Base-by-base conservation (phyloP, 2,797 vertebrate species). In the Sibirionetta formosa region DNA sequence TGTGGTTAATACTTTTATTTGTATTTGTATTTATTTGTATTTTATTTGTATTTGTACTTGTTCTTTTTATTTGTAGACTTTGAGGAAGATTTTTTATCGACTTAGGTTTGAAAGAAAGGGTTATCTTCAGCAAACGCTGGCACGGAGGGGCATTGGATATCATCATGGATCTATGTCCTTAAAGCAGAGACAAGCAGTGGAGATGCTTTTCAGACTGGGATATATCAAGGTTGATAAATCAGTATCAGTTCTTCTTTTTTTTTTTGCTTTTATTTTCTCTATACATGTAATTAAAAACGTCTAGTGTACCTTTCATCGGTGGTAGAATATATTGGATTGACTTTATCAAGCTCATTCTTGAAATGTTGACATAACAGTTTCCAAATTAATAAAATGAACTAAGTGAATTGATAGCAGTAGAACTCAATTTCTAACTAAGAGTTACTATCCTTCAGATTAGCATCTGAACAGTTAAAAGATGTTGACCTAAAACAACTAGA, bases 181-280 rank as follows among this genome's bases (percentile, higher is more conserved):
- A 7, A 97, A 29, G 82, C 65, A 72, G 66, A 97, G 94, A 86
- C 90, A 91, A 90, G 40, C 57, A 65, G 96, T 97, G 36, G 97
- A 98, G 81, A 97, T 96, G 92, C 94, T 98, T 57, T 98, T 98
- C 88, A 97, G 97, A 40, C 22, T 94, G 94, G 97, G 96, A 27
- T 97, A 93, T 65, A n/a, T 97, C 23, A 95, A 93, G 95, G 97
- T 97, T 71, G 61, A 79, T 90, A 56, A 83, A 85, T 8, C 76
- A 3, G 19, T 2, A 72, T 58, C 6, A 50, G 27, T 31, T 33
- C 1, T 53, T 33, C n/a, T 18, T 38, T 23, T 35, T 50, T 35
- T 50, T 69, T 15, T 5, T n/a, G n/a, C 9, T 48, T n/a, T 53
- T 83, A 36, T 7, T 68, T 72, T 80, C 36, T 82, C 19, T 17